Base-by-base conservation (phyloP, 2,797 vertebrate genomes). In the Borostomias antarcticus region DNA sequence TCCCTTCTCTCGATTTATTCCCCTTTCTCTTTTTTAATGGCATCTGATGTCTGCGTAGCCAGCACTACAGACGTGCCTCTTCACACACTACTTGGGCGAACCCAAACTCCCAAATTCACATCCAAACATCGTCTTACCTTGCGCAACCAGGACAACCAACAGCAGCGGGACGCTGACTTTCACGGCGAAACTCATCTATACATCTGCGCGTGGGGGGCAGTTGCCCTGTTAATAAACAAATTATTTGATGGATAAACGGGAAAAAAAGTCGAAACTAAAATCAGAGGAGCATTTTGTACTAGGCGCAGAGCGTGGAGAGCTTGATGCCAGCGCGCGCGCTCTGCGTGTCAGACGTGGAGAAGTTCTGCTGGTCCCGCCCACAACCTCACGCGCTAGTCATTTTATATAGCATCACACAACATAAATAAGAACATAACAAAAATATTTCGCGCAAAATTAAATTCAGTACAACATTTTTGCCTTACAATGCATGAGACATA, bases 171-270 rank as follows among this genome's bases (percentile, higher is more conserved):
- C 11, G 21, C 77, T 63, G 54, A 81, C 58, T 82, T 86, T 80
- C 70, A 80, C 78, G 78, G 69, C 28, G 79, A 86, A 78, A 89
- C 74, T 69, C 90, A 90, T 92, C 75, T 76, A 82, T 51, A 66
- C 82, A 78, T 87, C 75, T 48, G 75, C 51, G 40, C 47, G 32
- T 25, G 60, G 17, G 64, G 76, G 57, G 4, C n/a, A n/a, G 1
- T 17, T 33, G 45, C 68, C 66, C 52, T 58, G 21, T 25, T 48
- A 0, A 45, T 51, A 50, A 74, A 72, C 43, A 19, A 9, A 51
- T 1, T 25, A 60, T 4, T 45, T 28, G 0, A 19, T 35, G 28
- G 23, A 3, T 10, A 43, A 37, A 30, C 26, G 13, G n/a, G n/a
- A n/a, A 40, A 13, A 45, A 25, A 15, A 61, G 15, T 30, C 17